Percentiles rank a stretch among this genome's conserved stretches.
Conservation (phyloP, 2,888 invertebrate species). For the Aethes cnicana region DNA sequence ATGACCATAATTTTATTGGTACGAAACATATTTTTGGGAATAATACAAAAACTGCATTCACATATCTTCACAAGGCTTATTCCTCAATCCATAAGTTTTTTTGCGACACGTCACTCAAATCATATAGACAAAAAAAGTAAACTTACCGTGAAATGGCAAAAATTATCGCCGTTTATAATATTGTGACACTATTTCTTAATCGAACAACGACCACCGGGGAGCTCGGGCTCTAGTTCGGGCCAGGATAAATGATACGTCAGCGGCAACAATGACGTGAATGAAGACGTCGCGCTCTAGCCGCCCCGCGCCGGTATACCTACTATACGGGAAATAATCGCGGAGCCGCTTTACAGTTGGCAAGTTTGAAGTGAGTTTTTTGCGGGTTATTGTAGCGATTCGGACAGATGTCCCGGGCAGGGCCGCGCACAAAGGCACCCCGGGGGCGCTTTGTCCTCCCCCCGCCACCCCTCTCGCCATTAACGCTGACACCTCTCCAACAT, state of each 20-base stretch:
- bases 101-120: constrained; percentile 2
- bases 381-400: constrained; percentile 78
- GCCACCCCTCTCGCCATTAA: constrained; percentile 71
- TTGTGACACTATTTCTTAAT: constrained; percentile 61
- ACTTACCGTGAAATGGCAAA: constrained; percentile 48
- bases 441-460: constrained; percentile 71
- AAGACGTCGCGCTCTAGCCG: constrained; percentile 55
- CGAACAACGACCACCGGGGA: constrained; percentile 61
- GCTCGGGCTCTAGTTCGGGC: constrained; percentile 52
- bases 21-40: constrained; percentile 19
- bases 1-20: no score
- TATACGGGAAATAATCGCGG: constrained; percentile 65
- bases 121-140: constrained; percentile 34
- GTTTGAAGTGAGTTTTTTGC: constrained; percentile 76
- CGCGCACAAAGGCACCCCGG: constrained; percentile 75
- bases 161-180: constrained; percentile 63
- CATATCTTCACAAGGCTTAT: constrained; percentile 23
- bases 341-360: constrained; percentile 66
- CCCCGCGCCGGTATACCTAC: constrained; percentile 56
- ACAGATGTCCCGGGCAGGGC: constrained; percentile 80
- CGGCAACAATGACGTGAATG: constrained; percentile 67
- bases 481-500: constrained; percentile 73
- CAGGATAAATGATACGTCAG: constrained; percentile 72
- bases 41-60: constrained; percentile 19
- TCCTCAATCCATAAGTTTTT: constrained; percentile 25